Base-by-base conservation (phyloP, 2,888 invertebrate species). In the Fragum sueziense region DNA sequence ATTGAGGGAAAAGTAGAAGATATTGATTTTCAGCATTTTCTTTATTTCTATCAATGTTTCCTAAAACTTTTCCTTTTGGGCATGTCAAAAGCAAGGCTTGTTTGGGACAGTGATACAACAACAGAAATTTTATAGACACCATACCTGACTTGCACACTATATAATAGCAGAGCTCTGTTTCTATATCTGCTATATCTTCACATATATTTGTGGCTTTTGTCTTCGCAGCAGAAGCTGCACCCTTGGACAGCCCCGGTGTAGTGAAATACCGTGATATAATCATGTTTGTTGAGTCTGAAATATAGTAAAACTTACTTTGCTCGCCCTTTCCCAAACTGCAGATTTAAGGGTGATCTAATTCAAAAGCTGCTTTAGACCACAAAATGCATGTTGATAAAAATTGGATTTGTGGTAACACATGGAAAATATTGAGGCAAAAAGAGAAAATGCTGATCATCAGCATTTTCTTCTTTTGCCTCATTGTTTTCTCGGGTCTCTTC, bases 141-240 rank as follows among this genome's bases (percentile, higher is more conserved):
- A 20, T 69, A 79, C 82, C 75, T 70, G 77, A 27, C 17, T 62
- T 27, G 51, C 33, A 22, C n/a, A 80, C 80, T 37, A 90, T 79
- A 75, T 90, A 90, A 52, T 85, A 89, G 70, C 89, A 90, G 0
- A 82, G 67, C 78, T 90, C 90, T 51, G 89, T 89, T 6, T 69
- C 37, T 0, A 90, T 31, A 29, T 62, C 79, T 9, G 67, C 54
- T n/a, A 86, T 33, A 20, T 67, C 74, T 9, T 69, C 51, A 14
- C 78, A 76, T 0, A 79, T 59, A n/a, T 69, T 61, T 34, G 76
- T 72, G 14, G 89, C 79, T 72, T 89, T 90, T 27, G 65, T 62
- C 6, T 69, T 31, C 9, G 82, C 73, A n/a, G 72, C 59, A 22
- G 87, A 85, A n/a, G 47, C 59, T 7, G 82, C 78, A 33, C 87